phyloP scores from a whole-genome alignment of 2,113 vertebrate species.

The Carassius auratus region DNA sequence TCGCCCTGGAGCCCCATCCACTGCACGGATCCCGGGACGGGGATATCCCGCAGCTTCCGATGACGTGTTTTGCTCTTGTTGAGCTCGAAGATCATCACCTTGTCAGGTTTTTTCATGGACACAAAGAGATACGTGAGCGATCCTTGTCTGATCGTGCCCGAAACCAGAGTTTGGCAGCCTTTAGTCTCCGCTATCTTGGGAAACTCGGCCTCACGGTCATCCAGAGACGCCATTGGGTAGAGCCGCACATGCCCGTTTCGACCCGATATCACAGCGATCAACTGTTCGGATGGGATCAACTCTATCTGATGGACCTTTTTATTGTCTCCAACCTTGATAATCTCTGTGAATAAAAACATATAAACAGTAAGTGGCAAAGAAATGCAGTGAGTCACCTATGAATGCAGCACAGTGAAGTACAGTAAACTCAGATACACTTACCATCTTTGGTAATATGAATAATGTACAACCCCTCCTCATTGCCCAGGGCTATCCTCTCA shows the following conservation, averaged over 20 bases:
- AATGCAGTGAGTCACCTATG: background rate
- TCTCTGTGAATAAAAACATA: slow-evolving; percentile 76
- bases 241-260: slow-evolving; percentile 96
- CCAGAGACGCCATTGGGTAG: slow-evolving; percentile 86
- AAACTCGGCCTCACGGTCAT: slow-evolving; percentile 91
- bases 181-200: slow-evolving; percentile 93
- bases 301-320: slow-evolving; percentile 97
- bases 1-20: slow-evolving; percentile 97
- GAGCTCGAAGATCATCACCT: slow-evolving; percentile 92
- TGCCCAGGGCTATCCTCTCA: slow-evolving; percentile 94
- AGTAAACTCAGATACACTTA: slow-evolving; percentile 69
- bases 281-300: slow-evolving; percentile 88
- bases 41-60: slow-evolving; percentile 90
- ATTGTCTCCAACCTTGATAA: slow-evolving; percentile 94
- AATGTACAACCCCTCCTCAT: slow-evolving; percentile 96
- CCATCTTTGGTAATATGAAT: slow-evolving; percentile 98
- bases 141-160: slow-evolving; percentile 84
- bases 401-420: background rate
- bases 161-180: slow-evolving; percentile 89
- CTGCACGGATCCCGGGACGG: slow-evolving; percentile 86
- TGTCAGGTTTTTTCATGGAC: slow-evolving; percentile 86
- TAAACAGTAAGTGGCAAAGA: background rate
- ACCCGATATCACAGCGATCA: slow-evolving; percentile 94
- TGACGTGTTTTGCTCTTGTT: slow-evolving; percentile 90
- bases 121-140: slow-evolving; percentile 91